Conservation (phyloP, 2,888 invertebrate species). For the Philereme vetulata region DNA sequence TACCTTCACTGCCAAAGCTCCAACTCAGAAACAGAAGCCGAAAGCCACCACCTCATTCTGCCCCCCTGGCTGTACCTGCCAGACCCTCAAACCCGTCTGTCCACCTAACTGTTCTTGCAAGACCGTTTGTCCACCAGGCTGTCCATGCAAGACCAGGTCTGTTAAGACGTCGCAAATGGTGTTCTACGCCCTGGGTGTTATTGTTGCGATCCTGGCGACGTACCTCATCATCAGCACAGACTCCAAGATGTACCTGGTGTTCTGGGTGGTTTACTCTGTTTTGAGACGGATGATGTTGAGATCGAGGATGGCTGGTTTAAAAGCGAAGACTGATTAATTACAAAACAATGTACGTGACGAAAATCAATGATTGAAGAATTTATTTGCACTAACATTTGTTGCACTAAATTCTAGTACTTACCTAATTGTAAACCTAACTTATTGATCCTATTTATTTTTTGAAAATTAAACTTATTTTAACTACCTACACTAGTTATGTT, state of each 20-base stretch:
- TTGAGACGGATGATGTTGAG: slow-evolving; percentile 63
- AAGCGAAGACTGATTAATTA: slow-evolving; percentile 21
- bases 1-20: slow-evolving; percentile 41
- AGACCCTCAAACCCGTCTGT: slow-evolving; percentile 27
- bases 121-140: slow-evolving; percentile 53
- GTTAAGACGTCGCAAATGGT: slow-evolving; percentile 40
- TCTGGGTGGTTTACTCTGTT: slow-evolving; percentile 72
- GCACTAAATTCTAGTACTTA: slow-evolving; percentile 2
- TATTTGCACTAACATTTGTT: slow-evolving; percentile 7
- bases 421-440: slow-evolving; percentile 9
- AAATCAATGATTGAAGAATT: neutral
- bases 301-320: slow-evolving; percentile 38
- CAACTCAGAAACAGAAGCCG: slow-evolving; percentile 20
- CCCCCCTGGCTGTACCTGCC: slow-evolving; percentile 41
- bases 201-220: slow-evolving; percentile 65
- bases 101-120: slow-evolving; percentile 54
- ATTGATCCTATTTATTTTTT: slow-evolving; percentile 4
- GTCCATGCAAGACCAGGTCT: slow-evolving; percentile 49
- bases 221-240: slow-evolving; percentile 69
- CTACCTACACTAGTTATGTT: too few relatives aligned
- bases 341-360: neutral
- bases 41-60: slow-evolving; percentile 33
- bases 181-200: slow-evolving; percentile 61
- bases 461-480: neutral
- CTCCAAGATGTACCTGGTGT: slow-evolving; percentile 68